Base-by-base conservation (phyloP, 2,797 vertebrate species). In the Arnoldichthys spilopterus region DNA sequence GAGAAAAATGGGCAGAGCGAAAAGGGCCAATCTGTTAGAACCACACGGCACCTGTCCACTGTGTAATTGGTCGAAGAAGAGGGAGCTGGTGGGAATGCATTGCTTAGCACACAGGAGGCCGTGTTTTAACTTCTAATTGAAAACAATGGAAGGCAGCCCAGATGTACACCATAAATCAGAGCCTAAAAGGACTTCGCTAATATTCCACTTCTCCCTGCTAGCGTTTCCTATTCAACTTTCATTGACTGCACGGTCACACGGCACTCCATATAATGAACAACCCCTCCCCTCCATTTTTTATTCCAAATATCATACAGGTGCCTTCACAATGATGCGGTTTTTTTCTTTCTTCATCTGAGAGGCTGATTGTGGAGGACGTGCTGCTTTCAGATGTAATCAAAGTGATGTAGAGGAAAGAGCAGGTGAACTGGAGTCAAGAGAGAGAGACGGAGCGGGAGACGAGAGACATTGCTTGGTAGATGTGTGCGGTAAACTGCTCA, bases 321-420 rank as follows among this genome's bases (percentile, higher is more conserved):
- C 6, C 28, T 58, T 58, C 26, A 32, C 16, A 13, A 32, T 53
- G n/a, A n/a, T n/a, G n/a, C 1, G 53, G 72, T 59, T 70, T 71
- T 68, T 34, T 37, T 26, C 34, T 76, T 70, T 73, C 67, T 62
- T 75, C 43, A 72, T 84, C 59, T 8, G 51, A 40, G 73, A 63
- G 75, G 78, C 76, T 82, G 77, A 84, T 79, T 83, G 82, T 72
- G 71, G 79, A 83, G 67, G 80, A 85, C 79, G 75, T 37, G 68
- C 74, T 82, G 34, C 75, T 86, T 75, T 87, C 77, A 77, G 80
- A 80, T 54, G 72, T 85, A 83, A 83, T 85, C 72, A 82, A 82
- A 86, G 78, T 82, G 79, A 73, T 68, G 45, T 78, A 82, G 68
- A 66, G 28, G 66, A 71, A 71, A 78, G 75, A 68, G 79, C 79